Evolutionary conservation across 1,140 invertebrate genomes (phyloP).

Genomic region (Drosophila pseudoobscura): DNA sequence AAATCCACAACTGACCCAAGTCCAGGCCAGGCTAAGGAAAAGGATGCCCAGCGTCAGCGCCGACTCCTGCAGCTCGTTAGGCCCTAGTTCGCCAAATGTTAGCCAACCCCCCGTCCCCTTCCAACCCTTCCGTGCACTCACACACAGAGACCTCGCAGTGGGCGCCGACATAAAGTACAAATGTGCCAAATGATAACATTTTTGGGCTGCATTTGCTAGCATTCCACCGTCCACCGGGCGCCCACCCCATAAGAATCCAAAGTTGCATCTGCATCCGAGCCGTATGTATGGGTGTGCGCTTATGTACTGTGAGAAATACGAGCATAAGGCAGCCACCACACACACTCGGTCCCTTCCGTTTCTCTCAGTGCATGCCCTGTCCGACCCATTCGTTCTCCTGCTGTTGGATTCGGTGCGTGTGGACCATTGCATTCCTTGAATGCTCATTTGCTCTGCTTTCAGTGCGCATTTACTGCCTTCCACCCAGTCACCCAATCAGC

Average conservation of each 20-base stretch:
- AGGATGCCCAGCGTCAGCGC: slow-evolving; percentile 1
- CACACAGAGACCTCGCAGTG: background rate
- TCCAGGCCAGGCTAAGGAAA: slow-evolving; percentile 16
- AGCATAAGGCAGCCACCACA: too few relatives aligned
- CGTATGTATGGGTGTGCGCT: too few relatives aligned
- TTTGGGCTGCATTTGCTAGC: slow-evolving; percentile 31
- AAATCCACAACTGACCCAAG: slow-evolving; percentile 18
- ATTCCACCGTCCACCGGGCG: slow-evolving; percentile 1
- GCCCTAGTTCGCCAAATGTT: slow-evolving; percentile 9
- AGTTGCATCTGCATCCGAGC: slow-evolving; percentile 38
- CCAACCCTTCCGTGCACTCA: background rate
- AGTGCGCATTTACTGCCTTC: slow-evolving; percentile 54
- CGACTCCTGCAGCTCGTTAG: background rate
- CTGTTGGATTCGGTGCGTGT: slow-evolving; percentile 31
- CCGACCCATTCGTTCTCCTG: slow-evolving; percentile 8
- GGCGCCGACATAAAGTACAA: slow-evolving; percentile 56
- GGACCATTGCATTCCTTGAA: slow-evolving; percentile 72
- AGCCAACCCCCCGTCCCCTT: background rate
- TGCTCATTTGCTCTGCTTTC: slow-evolving; percentile 64
- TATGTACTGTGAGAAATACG: too few relatives aligned
- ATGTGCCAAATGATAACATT: slow-evolving; percentile 75
- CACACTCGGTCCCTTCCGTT: background rate
- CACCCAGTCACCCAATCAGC: background rate
- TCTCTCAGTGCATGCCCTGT: slow-evolving; percentile 4
- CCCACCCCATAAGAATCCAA: background rate